Conservation (phyloP, 2,888 invertebrate genomes). For the Willowsia nigromaculata region DNA sequence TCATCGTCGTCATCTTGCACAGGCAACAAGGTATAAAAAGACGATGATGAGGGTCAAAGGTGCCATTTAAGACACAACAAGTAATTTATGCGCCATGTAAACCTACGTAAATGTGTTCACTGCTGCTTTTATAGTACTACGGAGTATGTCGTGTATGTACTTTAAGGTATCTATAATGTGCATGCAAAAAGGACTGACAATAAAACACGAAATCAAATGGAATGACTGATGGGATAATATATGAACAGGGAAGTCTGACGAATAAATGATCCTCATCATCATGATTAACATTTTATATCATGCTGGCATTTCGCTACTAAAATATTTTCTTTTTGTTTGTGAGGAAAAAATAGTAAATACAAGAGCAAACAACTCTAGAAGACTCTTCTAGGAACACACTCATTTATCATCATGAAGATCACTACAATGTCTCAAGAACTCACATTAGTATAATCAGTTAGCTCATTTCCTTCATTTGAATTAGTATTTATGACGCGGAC, state of each 20-base stretch:
- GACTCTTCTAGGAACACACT: background rate
- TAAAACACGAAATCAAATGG: background rate
- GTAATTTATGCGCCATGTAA: constrained; percentile 52
- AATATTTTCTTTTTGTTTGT: background rate
- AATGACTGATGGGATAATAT: constrained; percentile 34
- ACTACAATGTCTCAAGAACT: background rate
- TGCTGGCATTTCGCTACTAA: background rate
- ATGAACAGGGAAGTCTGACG: constrained; percentile 39
- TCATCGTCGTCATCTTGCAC: background rate
- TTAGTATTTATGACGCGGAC: background rate
- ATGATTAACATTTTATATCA: background rate
- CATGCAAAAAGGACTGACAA: background rate
- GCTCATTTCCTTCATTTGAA: background rate
- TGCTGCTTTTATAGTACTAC: background rate
- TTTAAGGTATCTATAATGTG: background rate
- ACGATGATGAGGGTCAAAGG: constrained; percentile 59
- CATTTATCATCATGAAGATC: background rate
- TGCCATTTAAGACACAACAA: constrained; percentile 63
- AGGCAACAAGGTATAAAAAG: constrained; percentile 49
- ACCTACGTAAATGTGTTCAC: constrained; percentile 41
- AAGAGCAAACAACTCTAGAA: background rate
- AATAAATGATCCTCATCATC: constrained; percentile 7
- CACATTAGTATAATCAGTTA: background rate
- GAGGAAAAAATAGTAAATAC: no score
- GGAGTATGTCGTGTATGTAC: background rate